Conservation (phyloP, 1,140 invertebrate species). For the Scaptomyza montana region DNA sequence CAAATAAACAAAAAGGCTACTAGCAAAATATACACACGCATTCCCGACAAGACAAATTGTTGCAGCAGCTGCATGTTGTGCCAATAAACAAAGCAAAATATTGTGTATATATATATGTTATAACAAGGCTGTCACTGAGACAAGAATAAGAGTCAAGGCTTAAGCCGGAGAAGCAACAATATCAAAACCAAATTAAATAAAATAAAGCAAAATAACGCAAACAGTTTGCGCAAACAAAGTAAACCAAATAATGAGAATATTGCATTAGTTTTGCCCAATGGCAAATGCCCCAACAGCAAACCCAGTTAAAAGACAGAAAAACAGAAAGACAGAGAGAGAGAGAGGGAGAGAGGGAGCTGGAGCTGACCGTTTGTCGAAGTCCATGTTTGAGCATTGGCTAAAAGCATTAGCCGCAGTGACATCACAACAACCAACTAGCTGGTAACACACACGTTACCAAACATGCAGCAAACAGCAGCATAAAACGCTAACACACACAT, state of each 20-base stretch:
- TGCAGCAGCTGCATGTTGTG: conserved; percentile 71
- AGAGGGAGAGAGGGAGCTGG: background rate
- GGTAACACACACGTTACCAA: conserved; percentile 56
- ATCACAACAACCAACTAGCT: conserved; percentile 56
- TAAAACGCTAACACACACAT: conserved; percentile 11
- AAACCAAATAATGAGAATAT: conserved; percentile 79
- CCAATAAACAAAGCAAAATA: conserved; percentile 69
- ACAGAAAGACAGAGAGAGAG: no score
- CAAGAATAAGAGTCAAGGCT: background rate
- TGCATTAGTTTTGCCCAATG: conserved; percentile 66
- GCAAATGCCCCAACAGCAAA: conserved; percentile 6
- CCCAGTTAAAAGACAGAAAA: background rate
- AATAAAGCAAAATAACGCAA: conserved; percentile 55
- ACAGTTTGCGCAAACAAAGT: conserved; percentile 56
- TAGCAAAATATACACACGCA: conserved; percentile 57
- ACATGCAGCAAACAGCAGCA: conserved; percentile 2
- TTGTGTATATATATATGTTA: conserved; percentile 26
- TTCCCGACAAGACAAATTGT: conserved; percentile 72
- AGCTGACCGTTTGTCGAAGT: conserved; percentile 12
- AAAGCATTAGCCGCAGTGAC: conserved; percentile 76
- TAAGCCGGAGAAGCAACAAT: conserved; percentile 40
- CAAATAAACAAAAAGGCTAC: conserved; percentile 46
- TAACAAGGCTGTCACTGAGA: conserved; percentile 19
- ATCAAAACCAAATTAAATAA: conserved; percentile 78
- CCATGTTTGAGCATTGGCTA: conserved; percentile 60